Percentiles rank a stretch among this genome's conserved stretches.
Evolutionary conservation across 2,888 invertebrate genomes (phyloP).

Genomic region (Biston betularia): DNA sequence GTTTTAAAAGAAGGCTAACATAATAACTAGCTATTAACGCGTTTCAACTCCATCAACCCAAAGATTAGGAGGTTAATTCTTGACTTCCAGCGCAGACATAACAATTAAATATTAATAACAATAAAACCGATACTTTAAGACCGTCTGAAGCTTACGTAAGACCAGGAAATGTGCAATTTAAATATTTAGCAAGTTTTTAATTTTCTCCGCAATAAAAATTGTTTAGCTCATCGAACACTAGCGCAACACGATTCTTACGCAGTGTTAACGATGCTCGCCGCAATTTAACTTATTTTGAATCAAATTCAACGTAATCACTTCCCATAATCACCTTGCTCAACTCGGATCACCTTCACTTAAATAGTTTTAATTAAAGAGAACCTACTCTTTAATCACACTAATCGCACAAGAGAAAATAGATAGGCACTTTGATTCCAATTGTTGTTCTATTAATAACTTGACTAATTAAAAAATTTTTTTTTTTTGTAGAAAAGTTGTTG

Average conservation of each 20-base stretch:
- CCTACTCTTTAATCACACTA: too few species aligned
- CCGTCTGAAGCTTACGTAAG: slow-evolving; percentile 19
- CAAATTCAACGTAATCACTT: slow-evolving; percentile 1
- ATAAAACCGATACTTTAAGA: slow-evolving; percentile 17
- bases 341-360: too few species aligned
- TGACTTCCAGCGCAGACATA: slow-evolving; percentile 10
- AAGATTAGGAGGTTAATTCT: slow-evolving; percentile 27
- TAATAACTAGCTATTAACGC: neutral
- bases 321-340: slow-evolving; percentile 1
- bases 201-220: slow-evolving; percentile 28
- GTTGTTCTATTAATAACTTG: neutral
- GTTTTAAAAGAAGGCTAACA: neutral
- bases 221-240: slow-evolving; percentile 36
- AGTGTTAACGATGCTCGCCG: slow-evolving; percentile 10
- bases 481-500: too few species aligned
- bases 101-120: slow-evolving; percentile 15
- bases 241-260: slow-evolving; percentile 30
- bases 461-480: too few species aligned
- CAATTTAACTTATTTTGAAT: slow-evolving; percentile 22
- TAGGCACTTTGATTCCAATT: too few species aligned
- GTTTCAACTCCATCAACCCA: neutral
- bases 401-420: too few species aligned
- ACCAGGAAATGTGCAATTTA: slow-evolving; percentile 17
- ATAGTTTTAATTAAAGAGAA: too few species aligned
- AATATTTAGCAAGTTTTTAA: slow-evolving; percentile 30